Evolutionary conservation across 1,140 invertebrate species (phyloP).

Genomic region (Leptopilina clavipes): DNA sequence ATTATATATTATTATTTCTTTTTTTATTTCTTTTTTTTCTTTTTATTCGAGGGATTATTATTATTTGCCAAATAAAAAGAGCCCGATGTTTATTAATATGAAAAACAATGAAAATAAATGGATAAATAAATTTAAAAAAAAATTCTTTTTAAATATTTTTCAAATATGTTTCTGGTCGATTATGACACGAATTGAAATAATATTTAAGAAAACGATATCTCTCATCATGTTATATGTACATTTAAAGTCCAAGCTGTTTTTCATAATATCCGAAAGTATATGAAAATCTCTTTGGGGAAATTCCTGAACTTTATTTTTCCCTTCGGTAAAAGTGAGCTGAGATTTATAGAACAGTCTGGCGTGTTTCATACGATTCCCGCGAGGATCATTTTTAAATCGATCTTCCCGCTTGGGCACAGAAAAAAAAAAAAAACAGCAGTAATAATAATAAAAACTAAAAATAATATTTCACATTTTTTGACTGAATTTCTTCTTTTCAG

Average conservation of each 20-base stretch:
- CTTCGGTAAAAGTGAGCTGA: constrained; percentile 19
- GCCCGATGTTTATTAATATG: too few species aligned
- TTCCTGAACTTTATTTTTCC: constrained; percentile 29
- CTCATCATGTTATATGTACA: neutral
- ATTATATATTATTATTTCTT: too few species aligned
- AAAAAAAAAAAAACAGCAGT: too few species aligned
- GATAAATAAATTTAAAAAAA: too few species aligned
- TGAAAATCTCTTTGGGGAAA: constrained; percentile 20
- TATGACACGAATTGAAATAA: neutral
- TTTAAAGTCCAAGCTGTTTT: constrained; percentile 3
- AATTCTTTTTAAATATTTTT: too few species aligned
- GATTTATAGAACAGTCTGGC: constrained; percentile 14
- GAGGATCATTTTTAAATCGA: constrained; percentile 27
- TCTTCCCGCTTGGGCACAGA: neutral
- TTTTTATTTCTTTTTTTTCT: too few species aligned
- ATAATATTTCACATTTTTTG: neutral
- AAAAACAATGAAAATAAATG: too few species aligned
- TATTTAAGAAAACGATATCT: neutral
- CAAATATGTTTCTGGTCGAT: too few species aligned
- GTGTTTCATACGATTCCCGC: constrained; percentile 12
- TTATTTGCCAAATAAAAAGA: too few species aligned
- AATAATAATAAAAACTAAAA: too few species aligned
- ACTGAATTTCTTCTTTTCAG: neutral
- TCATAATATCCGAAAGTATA: constrained; percentile 3
- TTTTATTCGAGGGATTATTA: too few species aligned